These are phyloP conservation scores for Parnassius orleans DNA, from an alignment of 2,888 invertebrate species.

Conservation along the genomic window DNA sequence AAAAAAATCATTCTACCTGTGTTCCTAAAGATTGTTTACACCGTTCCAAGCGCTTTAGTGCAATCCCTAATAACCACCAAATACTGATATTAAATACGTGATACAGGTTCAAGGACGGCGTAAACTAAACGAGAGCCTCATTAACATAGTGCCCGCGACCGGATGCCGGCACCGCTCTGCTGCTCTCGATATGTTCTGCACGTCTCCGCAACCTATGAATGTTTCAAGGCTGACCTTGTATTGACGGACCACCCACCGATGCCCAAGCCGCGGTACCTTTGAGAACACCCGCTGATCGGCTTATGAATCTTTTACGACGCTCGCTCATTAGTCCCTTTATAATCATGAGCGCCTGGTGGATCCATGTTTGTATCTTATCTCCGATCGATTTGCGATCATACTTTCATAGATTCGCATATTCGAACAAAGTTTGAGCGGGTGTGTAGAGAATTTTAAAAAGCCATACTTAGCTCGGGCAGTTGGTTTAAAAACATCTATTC, in stretches of 20 bases:
- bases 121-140: constrained; percentile 53
- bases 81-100: not conserved
- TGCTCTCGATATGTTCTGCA: constrained; percentile 45
- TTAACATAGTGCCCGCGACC: constrained; percentile 68
- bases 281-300: constrained; percentile 26
- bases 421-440: constrained; percentile 4
- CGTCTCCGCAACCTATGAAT: constrained; percentile 38
- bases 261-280: constrained; percentile 20
- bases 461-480: not conserved
- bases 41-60: too few species aligned
- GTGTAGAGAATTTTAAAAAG: constrained; percentile 15
- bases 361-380: constrained; percentile 15
- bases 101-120: constrained; percentile 55
- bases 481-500: not conserved
- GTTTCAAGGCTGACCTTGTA: constrained; percentile 40
- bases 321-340: constrained; percentile 23
- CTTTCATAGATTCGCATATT: constrained; percentile 23
- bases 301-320: constrained; percentile 24
- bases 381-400: constrained; percentile 16
- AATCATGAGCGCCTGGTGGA: constrained; percentile 18
- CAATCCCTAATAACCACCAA: too few species aligned
- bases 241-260: constrained; percentile 22
- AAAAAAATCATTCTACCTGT: too few species aligned
- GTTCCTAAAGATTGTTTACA: too few species aligned
- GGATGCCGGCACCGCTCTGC: constrained; percentile 62